Evolutionary conservation across 2,888 invertebrate species (phyloP), one percentile per base, ranked within the genome.

Genomic region (Dermolepida albohirtum): DNA sequence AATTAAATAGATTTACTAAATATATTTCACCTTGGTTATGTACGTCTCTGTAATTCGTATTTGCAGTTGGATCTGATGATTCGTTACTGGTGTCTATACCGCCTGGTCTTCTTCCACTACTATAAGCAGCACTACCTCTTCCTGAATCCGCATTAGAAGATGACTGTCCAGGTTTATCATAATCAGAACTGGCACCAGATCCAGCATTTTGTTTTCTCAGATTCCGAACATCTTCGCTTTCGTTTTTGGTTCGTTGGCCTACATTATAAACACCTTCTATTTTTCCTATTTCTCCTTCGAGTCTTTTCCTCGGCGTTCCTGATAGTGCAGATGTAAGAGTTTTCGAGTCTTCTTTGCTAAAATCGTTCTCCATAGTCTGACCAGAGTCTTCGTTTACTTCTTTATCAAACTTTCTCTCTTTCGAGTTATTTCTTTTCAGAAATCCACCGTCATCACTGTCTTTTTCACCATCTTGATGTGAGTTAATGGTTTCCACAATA

Each of bases 51-150:
- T 78, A 80, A 68, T 76, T 79, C 34, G 73, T 72, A 51, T 72
- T 73, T 64, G 67, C 14, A 63, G 64, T 59, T 10, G 86, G 86
- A 76, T 89, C 89, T 0, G 88, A 83, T 29, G 78, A 86, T 74
- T 89, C 89, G 1, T 86, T 87, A 44, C 87, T 88, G 0, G 88
- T 86, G 74, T 88, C 88, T 40, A 82, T 76, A 69, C 85, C 85
- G 6, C 85, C 82, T 68, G 86, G 85, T 75, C 89, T 83, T 71
- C 91, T 83, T 1, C 91, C 92, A 77, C 92, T 92, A 43, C 92
- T 92, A 81, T 92, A 92, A 50, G 92, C 91, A 5, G 92, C 92
- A 78, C 92, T 92, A n/a, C 92, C 92, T 73, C 92, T 85, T 14
- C 92, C 92, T 0, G 92, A 92, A 81, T 93, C 92, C 17, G 91